phyloP scores from a whole-genome alignment of 2,113 vertebrate genomes.

The Aegotheles bennettii region DNA sequence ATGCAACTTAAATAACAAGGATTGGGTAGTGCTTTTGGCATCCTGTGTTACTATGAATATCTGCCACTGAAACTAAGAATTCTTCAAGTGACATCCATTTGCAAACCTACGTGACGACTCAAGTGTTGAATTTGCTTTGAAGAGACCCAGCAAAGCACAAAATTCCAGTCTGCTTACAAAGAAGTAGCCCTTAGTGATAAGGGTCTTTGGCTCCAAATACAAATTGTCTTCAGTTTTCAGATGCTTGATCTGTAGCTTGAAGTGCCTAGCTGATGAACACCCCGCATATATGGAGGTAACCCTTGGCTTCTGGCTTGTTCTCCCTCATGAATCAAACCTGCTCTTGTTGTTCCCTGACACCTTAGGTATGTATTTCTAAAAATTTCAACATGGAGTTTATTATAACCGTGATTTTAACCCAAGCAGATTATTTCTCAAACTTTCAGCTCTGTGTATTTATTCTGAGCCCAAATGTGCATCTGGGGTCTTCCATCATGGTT shows the following conservation, averaged over 20 bases:
- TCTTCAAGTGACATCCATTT: conserved; percentile 9
- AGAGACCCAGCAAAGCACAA: conserved; percentile 25
- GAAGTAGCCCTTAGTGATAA: neutral
- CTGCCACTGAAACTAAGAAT: conserved; percentile 14
- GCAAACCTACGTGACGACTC: conserved; percentile 20
- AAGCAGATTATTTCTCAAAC: neutral
- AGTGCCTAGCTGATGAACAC: neutral
- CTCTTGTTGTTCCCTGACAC: neutral
- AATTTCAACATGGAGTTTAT: neutral
- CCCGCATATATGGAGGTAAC: neutral
- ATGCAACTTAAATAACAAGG: neutral
- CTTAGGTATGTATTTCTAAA: neutral
- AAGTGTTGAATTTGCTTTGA: neutral
- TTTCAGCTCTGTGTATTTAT: neutral
- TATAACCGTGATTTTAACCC: neutral
- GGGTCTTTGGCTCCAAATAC: neutral
- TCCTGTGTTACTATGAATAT: neutral
- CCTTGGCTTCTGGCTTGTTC: neutral
- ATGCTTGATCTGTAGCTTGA: neutral
- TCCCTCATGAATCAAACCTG: rapidly evolving
- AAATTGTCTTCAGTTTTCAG: neutral
- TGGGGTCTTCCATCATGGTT: neutral
- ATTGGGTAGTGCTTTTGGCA: neutral
- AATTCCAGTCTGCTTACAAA: conserved; percentile 9
- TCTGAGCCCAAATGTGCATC: neutral